A percentile compares a stretch with the other conserved stretches of the same genome.
phyloP scores from a whole-genome alignment of 2,888 invertebrate genomes.

The Troides aeacus region DNA sequence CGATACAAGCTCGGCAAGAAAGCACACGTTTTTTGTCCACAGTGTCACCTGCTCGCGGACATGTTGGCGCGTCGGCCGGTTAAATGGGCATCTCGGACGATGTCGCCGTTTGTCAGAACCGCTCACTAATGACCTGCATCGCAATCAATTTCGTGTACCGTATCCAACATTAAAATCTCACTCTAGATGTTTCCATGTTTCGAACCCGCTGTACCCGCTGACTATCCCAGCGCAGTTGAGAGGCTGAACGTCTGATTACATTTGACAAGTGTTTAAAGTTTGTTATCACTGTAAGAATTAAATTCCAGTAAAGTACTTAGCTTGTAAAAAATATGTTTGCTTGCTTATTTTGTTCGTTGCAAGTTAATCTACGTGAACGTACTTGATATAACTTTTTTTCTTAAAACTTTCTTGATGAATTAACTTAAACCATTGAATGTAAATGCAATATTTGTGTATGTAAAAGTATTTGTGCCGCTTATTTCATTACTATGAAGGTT shows the following conservation, averaged over 20 bases:
- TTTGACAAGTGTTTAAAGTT: neutral
- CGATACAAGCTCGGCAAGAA: slow-evolving; percentile 41
- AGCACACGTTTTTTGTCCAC: slow-evolving; percentile 48
- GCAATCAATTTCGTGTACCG: slow-evolving; percentile 39
- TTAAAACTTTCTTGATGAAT: no score
- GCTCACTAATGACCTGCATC: slow-evolving; percentile 45
- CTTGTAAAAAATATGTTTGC: neutral
- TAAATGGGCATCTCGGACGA: slow-evolving; percentile 53
- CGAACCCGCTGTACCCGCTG: slow-evolving; percentile 2
- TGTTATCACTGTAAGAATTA: neutral
- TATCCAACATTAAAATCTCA: slow-evolving; percentile 21
- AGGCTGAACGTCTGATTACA: slow-evolving; percentile 6
- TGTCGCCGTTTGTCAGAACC: slow-evolving; percentile 45
- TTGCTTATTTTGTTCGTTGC: no score
- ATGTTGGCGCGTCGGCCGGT: slow-evolving; percentile 51
- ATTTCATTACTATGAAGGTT: no score
- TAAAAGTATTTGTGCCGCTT: no score
- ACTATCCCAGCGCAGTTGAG: slow-evolving; percentile 2
- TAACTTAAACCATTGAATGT: no score
- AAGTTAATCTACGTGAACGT: no score
- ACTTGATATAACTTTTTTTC: no score
- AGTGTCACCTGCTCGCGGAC: slow-evolving; percentile 48
- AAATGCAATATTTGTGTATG: no score
- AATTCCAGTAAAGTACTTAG: neutral
- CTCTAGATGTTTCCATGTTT: slow-evolving; percentile 15